Conservation (phyloP, 2,888 invertebrate species). For the Chloromyia formosa region DNA sequence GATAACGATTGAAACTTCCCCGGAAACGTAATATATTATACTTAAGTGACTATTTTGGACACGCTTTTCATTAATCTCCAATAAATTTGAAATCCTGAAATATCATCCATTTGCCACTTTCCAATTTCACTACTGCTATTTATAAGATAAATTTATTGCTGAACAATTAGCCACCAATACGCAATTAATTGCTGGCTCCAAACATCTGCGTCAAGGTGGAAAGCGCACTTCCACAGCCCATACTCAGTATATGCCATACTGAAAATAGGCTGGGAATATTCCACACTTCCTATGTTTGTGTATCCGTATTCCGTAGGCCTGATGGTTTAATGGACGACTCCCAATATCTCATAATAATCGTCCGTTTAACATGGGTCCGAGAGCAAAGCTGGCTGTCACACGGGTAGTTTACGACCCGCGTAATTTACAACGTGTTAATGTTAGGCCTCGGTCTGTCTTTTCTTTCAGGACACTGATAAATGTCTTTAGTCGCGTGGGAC, state of each 20-base stretch:
- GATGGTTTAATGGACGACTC: conserved; percentile 13
- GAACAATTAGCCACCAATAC: conserved; percentile 20
- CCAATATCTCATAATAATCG: conserved; percentile 39
- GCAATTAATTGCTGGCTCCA: conserved; percentile 21
- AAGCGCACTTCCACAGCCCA: not conserved
- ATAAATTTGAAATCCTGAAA: too few relatives aligned
- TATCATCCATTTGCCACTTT: too few relatives aligned
- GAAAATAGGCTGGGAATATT: too few relatives aligned
- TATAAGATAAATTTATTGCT: too few relatives aligned
- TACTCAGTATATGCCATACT: too few relatives aligned
- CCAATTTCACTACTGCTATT: too few relatives aligned
- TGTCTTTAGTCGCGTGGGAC: conserved; percentile 29
- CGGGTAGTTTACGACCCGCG: conserved; percentile 21
- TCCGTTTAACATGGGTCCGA: conserved; percentile 33
- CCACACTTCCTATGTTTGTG: too few relatives aligned
- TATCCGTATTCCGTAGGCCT: not conserved
- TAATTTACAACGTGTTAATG: conserved; percentile 43
- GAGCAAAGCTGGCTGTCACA: conserved; percentile 30
- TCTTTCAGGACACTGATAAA: conserved; percentile 33
- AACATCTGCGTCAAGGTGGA: conserved; percentile 37
- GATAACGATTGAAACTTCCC: too few relatives aligned
- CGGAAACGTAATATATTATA: too few relatives aligned
- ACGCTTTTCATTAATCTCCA: too few relatives aligned
- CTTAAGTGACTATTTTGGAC: too few relatives aligned
- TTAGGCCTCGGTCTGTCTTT: not conserved